Evolutionary conservation across 2,888 invertebrate species (phyloP).

Genomic region (Crocallis elinguaria): DNA sequence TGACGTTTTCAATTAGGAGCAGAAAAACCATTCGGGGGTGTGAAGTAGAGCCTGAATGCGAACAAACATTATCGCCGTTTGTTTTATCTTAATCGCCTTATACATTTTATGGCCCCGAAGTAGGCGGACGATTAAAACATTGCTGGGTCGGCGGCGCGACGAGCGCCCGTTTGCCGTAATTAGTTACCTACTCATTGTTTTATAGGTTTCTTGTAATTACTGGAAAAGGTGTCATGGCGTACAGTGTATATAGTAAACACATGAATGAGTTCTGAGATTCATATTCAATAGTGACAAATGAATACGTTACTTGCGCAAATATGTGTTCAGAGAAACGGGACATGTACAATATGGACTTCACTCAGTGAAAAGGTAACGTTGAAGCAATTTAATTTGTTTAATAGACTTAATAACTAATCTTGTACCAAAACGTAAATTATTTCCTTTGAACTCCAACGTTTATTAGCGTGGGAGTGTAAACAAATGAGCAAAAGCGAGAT

Average conservation of each 20-base stretch:
- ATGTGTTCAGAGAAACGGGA: neutral
- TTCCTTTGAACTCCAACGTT: no score
- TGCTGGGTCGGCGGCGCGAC: conserved; percentile 12
- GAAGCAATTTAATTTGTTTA: neutral
- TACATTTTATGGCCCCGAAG: conserved; percentile 44
- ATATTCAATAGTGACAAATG: neutral
- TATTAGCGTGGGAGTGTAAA: no score
- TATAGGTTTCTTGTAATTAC: conserved; percentile 6
- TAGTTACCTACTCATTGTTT: conserved; percentile 1
- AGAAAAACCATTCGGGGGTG: conserved; percentile 49
- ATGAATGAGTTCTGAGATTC: neutral
- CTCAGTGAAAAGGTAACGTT: neutral
- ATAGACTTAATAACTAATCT: no score
- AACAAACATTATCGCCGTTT: conserved; percentile 55
- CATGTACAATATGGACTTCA: conserved; percentile 1
- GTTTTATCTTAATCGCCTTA: conserved; percentile 51
- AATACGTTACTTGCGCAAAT: neutral
- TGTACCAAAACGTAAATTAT: no score
- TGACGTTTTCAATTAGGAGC: conserved; percentile 57
- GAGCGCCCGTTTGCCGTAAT: conserved; percentile 5
- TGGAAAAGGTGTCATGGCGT: conserved; percentile 7
- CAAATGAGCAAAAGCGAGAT: no score
- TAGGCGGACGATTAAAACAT: conserved; percentile 34
- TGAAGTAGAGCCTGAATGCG: conserved; percentile 65
- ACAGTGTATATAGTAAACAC: neutral